phyloP scores from a whole-genome alignment of 2,113 vertebrate species.

The Puffinus mauretanicus region DNA sequence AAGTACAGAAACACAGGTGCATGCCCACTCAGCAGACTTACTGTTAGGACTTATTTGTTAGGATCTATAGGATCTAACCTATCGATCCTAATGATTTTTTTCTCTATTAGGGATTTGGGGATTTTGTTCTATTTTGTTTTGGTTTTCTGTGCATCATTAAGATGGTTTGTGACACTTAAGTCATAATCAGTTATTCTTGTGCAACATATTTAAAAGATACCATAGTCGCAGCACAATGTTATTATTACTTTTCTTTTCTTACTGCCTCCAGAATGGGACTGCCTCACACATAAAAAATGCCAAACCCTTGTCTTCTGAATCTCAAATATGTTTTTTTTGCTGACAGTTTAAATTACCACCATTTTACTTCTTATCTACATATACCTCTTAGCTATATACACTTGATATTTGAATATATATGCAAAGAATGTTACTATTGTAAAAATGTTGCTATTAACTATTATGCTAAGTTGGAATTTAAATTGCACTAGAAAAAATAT shows the following conservation, averaged over 20 bases:
- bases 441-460: background rate
- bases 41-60: background rate
- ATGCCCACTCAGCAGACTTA: background rate
- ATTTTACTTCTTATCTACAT: background rate
- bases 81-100: background rate
- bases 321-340: background rate
- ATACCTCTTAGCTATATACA: background rate
- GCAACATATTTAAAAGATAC: background rate
- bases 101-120: background rate
- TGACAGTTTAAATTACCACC: background rate
- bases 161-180: background rate
- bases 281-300: background rate
- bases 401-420: background rate
- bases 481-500: background rate
- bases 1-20: background rate
- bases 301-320: background rate
- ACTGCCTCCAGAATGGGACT: background rate
- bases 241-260: background rate
- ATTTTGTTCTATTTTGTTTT: rapidly evolving
- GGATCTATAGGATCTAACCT: background rate
- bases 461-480: background rate
- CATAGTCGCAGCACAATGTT: background rate
- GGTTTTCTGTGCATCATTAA: background rate
- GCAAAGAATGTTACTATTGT: background rate
- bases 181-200: background rate